Base-by-base conservation (phyloP, 2,797 vertebrate genomes). In the Denticeps clupeoides region DNA sequence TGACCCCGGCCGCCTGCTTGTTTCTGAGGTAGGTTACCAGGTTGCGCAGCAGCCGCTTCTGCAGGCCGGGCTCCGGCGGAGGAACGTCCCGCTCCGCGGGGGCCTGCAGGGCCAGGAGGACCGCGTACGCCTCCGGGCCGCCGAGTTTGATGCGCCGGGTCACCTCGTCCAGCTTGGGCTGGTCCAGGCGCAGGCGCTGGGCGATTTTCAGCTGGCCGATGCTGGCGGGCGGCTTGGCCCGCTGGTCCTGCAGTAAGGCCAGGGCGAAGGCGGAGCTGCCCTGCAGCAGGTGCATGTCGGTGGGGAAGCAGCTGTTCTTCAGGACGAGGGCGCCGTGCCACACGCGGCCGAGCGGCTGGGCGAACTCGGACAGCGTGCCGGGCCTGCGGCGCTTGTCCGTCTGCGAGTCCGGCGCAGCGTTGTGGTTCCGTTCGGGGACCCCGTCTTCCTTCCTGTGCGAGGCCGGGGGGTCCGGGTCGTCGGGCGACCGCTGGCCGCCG, bases 1-100 rank as follows among this genome's bases (percentile, higher is more conserved):
- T 95, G 5, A 99, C 95, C 4, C 95, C 95, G 0, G 95, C 95
- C 0, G 95, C 93, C 74, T 98, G 94, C 69, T 99, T 99, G 85
- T 95, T 96, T 65, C 93, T 87, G 79, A 99, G 87, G 83, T 99
- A 99, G 31, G 93, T 96, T 64, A 99, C 94, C 71, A 99, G 81
- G 75, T 99, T 97, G 63, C 94, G 89, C 37, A 99, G 89, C 77
- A 97, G 76, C 60, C 95, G 85, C 38, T 89, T 83, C 82, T 97
- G 94, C 19, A 95, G 84, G 4, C 89, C 89, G 0, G 87, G 87
- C 66, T 96, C 91, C 0, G 84, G 85, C 1, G 67, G 50, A 5
- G 86, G 80, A 1, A 81, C 79, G 56, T 82, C 88, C 2, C 77
- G 72, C 51, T 79, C 84, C 7, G 86, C 55, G 41, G 85, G 59